Base-by-base conservation (phyloP, 2,888 invertebrate species). In the Eudasyphora cyanicolor region DNA sequence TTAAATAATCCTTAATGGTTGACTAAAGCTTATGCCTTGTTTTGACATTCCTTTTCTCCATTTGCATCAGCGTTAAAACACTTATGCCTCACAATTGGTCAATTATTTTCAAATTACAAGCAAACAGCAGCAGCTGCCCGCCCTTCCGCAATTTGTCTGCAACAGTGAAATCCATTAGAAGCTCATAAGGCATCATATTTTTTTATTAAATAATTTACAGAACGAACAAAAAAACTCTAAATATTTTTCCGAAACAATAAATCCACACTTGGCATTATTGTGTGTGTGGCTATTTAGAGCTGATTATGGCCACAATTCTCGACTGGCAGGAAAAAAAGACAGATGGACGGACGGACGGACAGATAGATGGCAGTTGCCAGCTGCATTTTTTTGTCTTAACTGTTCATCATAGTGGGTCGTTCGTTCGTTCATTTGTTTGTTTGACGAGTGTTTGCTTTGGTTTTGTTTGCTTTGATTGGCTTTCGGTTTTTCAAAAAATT, bases 111-210 rank as follows among this genome's bases (percentile, higher is more conserved):
- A 19, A 60, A 74, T 74, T 49, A 32, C 38, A 49, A 12, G n/a
- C 3, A 62, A 49, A 62, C 17, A 45, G 51, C 42, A 29, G 19
- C 78, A 69, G 75, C 78, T 78, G 19, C 14, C 45, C 60, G 38
- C 60, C 27, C 49, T 45, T 35, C 62, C 74, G 60, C 71, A 74
- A 45, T 12, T 14, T n/a, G n/a, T n/a, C 51, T 19, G 12, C 38
- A 45, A 21, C 73, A 32, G 71, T 35, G 42, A 49, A 49, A 35
- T 32, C 57, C 32, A 42, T 62, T 62, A 54, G 75, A 64, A 51
- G n/a, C 62, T 76, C 62, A 27, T 49, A 49, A 32, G 45, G 49
- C 17, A 27, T 62, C 42, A 42, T 45, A 42, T 74, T 21, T 51
- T 19, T 71, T 60, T 62, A 19, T 51, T 29, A 74, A 45, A 57